Evolutionary conservation across 35 echinoderm and acorn worm species (phyloP), one percentile per base, ranked within the genome.

Genomic region (Hemicentrotus pulcherrimus): DNA sequence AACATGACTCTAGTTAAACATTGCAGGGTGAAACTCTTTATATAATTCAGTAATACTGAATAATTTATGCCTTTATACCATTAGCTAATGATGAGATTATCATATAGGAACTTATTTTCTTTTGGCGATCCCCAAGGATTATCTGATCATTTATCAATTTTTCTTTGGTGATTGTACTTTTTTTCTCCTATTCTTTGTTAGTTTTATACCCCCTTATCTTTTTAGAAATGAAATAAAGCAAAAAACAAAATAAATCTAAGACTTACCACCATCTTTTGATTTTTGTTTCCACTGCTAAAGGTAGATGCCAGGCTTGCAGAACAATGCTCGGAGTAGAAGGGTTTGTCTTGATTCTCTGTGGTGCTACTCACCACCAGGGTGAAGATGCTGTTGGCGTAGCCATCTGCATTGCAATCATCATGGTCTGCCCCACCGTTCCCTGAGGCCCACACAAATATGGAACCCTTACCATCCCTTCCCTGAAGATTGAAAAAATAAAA

Each of bases 361-460:
- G 96, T 95, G 50, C 98, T 99, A 89, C 97, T 97, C 4, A 99
- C 92, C 28, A 96, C 96, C 2, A 98, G 94, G 19, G 98, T 99
- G 95, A 97, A 98, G 61, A 99, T 99, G 95, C 97, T 98, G 91
- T 97, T 97, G 35, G 96, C 95, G 88, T 98, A 99, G 10, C 98
- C 98, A 61, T 98, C 98, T 71, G 96, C 96, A 32, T 95, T 96
- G 85, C 98, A 98, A 19, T 96, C 95, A 50, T 98, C 98, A 13
- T 92, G 58, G 24, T 46, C 41, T 4, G 47, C 58, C 59, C 97
- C 98, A 45, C 97, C 98, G 22, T 99, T 99, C 31, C 98, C 98
- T 9, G 98, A 99, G 24, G 98, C 98, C 98, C 98, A 99, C 9
- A 99, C 98, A 86, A 97, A 99, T 87, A 99, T 96, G n/a, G 95